Evolutionary conservation across 2,113 vertebrate species (phyloP).

Genomic region (Craseonycteris thonglongyai): DNA sequence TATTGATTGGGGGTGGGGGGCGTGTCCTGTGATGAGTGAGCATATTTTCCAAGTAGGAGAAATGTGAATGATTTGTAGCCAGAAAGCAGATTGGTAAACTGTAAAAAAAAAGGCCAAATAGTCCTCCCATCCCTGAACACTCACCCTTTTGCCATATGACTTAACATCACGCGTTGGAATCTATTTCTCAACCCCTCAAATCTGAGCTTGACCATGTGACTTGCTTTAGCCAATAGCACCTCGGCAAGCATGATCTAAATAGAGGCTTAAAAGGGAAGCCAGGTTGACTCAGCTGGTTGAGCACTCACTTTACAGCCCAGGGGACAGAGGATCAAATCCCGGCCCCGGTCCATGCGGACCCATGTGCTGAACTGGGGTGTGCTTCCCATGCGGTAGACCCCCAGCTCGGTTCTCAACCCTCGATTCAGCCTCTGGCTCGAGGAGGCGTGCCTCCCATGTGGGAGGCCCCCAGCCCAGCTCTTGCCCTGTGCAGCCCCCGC

Average conservation of each 20-base stretch:
- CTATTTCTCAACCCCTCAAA: neutral
- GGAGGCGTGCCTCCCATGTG: too few relatives aligned
- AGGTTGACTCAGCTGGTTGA: too few relatives aligned
- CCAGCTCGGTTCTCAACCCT: too few relatives aligned
- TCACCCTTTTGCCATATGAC: neutral
- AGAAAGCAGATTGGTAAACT: neutral
- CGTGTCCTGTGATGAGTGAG: neutral
- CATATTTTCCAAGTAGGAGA: neutral
- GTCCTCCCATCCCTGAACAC: neutral
- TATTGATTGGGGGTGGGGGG: accelerated
- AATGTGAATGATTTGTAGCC: neutral
- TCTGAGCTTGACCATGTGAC: neutral
- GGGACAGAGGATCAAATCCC: too few relatives aligned
- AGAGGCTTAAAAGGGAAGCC: neutral
- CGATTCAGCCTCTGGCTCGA: too few relatives aligned
- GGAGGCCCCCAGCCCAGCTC: too few relatives aligned
- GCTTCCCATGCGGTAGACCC: too few relatives aligned
- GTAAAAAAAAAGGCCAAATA: neutral
- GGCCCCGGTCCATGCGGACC: too few relatives aligned
- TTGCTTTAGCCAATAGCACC: neutral
- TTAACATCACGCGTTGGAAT: neutral
- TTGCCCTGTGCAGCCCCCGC: too few relatives aligned
- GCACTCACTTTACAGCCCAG: too few relatives aligned
- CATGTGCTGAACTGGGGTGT: too few relatives aligned
- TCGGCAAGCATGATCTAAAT: neutral